Conservation (phyloP, 1,140 invertebrate species). For the Drosophila cardini region DNA sequence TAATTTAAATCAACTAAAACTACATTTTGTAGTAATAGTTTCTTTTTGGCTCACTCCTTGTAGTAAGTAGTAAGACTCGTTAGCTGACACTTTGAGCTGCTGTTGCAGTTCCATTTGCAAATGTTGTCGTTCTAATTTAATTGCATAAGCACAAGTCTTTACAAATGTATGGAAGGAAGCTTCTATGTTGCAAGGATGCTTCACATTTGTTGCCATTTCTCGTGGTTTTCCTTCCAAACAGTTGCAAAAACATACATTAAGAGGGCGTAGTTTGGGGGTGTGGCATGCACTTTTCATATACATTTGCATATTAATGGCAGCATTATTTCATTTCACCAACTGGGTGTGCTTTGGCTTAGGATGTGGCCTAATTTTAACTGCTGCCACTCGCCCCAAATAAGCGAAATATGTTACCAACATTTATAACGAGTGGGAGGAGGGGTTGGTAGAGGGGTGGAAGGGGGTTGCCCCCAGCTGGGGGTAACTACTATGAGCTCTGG, state of each 20-base stretch:
- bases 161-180: background rate
- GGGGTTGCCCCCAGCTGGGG: no score
- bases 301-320: conserved; percentile 57
- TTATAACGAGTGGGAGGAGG: conserved; percentile 2
- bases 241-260: conserved; percentile 34
- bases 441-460: no score
- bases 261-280: conserved; percentile 14
- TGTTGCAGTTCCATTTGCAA: conserved; percentile 8
- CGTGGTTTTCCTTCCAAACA: conserved; percentile 17
- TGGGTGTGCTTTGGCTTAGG: conserved; percentile 2
- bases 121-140: conserved; percentile 67
- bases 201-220: conserved; percentile 20
- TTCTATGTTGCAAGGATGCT: conserved; percentile 18
- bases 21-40: no score
- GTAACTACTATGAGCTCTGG: background rate
- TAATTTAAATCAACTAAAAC: no score
- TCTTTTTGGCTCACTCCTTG: background rate
- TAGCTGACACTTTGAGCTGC: conserved; percentile 16
- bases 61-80: conserved; percentile 1
- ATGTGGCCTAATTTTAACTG: conserved; percentile 14
- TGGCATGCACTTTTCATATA: conserved; percentile 45
- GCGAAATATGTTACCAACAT: conserved; percentile 17
- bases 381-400: background rate
- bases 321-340: conserved; percentile 34
- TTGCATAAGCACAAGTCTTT: conserved; percentile 38